Evolutionary conservation across 2,797 vertebrate species (phyloP), one percentile per base, ranked within the genome.

Genomic region (Oreochromis grahami): DNA sequence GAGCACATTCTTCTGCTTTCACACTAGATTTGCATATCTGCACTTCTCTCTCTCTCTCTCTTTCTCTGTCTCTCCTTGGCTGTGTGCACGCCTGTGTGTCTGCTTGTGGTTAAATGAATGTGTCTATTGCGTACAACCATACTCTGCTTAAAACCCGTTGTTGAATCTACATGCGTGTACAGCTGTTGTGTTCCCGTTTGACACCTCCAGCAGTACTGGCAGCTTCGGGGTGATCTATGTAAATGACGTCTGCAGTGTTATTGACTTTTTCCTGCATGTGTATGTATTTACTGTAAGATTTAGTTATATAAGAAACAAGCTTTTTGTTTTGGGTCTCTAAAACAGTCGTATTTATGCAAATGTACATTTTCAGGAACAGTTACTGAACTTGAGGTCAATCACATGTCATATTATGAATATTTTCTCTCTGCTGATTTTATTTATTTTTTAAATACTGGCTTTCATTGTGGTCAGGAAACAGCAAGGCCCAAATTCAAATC

Each of bases 1-100:
- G 24, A 68, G 76, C 56, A 78, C 24, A 51, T 87, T 92, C 88
- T 86, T 91, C 87, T 90, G 89, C 86, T 92, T 90, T 89, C 80
- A 81, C 68, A 34, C 53, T 0, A 5, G 38, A 91, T 92, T 92
- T 91, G 87, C 90, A 91, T 91, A 86, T 83, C 70, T 84, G 52
- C 83, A 38, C 86, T 84, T 80, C 77, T 77, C 83, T 76, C 53
- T 24, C 74, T 24, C 74, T 74, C 51, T 72, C 41, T 72, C 41
- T 70, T 1, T 78, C 26, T 48, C 58, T 36, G 32, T 63, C 32
- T 77, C 34, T 79, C 34, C 29, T 68, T 80, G 50, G 43, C 56
- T 50, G 50, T 17, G 60, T 84, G 86, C 48, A 60, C 4, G 26
- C 26, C 36, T 52, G 41, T 65, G 63, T 51, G 74, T 11, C 9